These are phyloP conservation scores for Coecobrya sp. DNA, from an alignment of 2,888 invertebrate genomes.

Conservation along the genomic window DNA sequence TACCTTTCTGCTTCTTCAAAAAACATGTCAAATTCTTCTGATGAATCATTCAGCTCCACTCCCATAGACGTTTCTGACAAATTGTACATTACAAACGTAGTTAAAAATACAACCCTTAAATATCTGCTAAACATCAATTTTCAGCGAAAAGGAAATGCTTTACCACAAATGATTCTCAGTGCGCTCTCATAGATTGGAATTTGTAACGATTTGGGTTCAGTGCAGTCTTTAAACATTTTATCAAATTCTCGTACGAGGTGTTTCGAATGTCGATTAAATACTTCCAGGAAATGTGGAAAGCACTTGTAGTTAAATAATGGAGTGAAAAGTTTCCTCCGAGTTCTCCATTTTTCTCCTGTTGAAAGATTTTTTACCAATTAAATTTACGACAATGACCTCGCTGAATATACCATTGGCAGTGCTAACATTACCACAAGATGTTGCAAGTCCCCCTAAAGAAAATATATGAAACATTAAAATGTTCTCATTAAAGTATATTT, in stretches of 20 bases:
- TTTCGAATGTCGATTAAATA: conserved; percentile 71
- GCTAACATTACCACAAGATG: conserved; percentile 55
- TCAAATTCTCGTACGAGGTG: conserved; percentile 15
- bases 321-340: conserved; percentile 57
- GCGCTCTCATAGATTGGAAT: conserved; percentile 21
- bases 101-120: too few relatives aligned
- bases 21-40: conserved; percentile 72
- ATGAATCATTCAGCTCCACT: conserved; percentile 49
- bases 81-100: too few relatives aligned
- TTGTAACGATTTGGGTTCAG: conserved; percentile 53
- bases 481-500: too few relatives aligned
- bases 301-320: conserved; percentile 77
- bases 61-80: conserved; percentile 71
- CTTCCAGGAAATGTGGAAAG: conserved; percentile 67
- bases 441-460: conserved; percentile 53
- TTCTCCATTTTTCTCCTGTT: conserved; percentile 69
- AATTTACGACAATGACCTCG: neutral
- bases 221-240: conserved; percentile 36
- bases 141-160: too few relatives aligned
- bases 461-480: too few relatives aligned
- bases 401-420: neutral
- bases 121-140: too few relatives aligned
- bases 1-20: conserved; percentile 67
- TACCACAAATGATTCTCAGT: conserved; percentile 71
- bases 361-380: neutral